phyloP scores from a whole-genome alignment of 2,888 invertebrate genomes.

The Hyppa rectilinea region DNA sequence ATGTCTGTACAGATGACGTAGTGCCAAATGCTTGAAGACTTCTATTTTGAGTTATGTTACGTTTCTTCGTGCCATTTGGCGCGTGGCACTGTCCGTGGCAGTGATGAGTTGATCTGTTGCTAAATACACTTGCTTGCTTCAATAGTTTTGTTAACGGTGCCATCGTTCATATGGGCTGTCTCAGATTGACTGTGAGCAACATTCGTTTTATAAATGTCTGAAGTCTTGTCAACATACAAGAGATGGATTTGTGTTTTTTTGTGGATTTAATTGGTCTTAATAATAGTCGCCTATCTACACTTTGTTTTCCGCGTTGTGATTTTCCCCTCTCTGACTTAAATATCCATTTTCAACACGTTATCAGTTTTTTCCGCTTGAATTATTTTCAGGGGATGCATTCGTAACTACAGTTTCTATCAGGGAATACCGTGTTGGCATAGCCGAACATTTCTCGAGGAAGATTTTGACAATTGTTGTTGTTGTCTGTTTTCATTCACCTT shows the following conservation, averaged over 20 bases:
- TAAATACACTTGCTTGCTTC: conserved; percentile 18
- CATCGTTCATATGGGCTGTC: background rate
- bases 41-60: conserved; percentile 43
- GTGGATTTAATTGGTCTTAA: too few relatives aligned
- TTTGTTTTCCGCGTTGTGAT: background rate
- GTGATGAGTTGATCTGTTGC: conserved; percentile 37
- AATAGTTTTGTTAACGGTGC: conserved; percentile 14
- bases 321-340: background rate
- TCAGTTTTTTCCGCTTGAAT: too few relatives aligned
- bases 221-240: background rate
- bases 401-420: background rate
- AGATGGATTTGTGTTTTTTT: background rate
- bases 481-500: too few relatives aligned
- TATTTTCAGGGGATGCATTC: background rate
- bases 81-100: conserved; percentile 52
- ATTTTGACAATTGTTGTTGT: background rate
- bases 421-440: background rate
- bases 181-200: background rate
- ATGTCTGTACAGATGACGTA: conserved; percentile 17
- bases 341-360: too few relatives aligned
- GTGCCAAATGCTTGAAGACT: conserved; percentile 29
- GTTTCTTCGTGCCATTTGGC: conserved; percentile 55
- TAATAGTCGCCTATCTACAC: too few relatives aligned
- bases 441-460: background rate
- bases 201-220: background rate